Evolutionary conservation across 2,797 vertebrate genomes (phyloP).

Genomic region (Pangasius djambal): DNA sequence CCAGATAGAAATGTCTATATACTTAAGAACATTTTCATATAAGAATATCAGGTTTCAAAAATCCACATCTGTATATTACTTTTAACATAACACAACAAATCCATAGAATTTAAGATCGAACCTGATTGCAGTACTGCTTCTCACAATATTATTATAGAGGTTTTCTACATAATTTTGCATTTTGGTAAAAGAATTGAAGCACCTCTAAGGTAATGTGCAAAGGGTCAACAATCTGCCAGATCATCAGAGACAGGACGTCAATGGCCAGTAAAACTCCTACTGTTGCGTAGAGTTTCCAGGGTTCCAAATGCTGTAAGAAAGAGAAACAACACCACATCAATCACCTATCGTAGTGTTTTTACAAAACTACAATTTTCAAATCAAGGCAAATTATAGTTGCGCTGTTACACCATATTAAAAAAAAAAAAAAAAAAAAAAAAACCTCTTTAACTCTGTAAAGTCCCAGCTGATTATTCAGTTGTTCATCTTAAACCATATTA

Average conservation of each 20-base stretch:
- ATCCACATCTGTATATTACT: too few relatives aligned
- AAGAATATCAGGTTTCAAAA: background rate
- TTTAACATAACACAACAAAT: background rate
- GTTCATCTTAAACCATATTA: background rate
- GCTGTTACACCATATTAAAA: background rate
- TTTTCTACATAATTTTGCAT: background rate
- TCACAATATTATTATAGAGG: background rate
- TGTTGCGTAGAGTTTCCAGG: constrained; percentile 93
- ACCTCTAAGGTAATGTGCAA: constrained; percentile 91
- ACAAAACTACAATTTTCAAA: background rate
- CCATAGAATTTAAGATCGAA: background rate
- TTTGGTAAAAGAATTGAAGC: constrained; percentile 21
- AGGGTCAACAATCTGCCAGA: constrained; percentile 94
- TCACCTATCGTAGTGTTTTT: background rate
- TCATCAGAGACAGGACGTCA: constrained; percentile 85
- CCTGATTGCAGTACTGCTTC: background rate
- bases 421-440: background rate
- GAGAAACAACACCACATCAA: background rate
- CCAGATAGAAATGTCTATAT: background rate
- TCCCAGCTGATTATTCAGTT: background rate
- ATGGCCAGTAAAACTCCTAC: constrained; percentile 87
- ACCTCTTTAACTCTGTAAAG: background rate
- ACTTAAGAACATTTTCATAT: background rate
- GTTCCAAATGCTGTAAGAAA: constrained; percentile 84
- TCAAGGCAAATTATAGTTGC: background rate